Conservation (phyloP, 2,797 vertebrate genomes). For the Champsocephalus esox region DNA sequence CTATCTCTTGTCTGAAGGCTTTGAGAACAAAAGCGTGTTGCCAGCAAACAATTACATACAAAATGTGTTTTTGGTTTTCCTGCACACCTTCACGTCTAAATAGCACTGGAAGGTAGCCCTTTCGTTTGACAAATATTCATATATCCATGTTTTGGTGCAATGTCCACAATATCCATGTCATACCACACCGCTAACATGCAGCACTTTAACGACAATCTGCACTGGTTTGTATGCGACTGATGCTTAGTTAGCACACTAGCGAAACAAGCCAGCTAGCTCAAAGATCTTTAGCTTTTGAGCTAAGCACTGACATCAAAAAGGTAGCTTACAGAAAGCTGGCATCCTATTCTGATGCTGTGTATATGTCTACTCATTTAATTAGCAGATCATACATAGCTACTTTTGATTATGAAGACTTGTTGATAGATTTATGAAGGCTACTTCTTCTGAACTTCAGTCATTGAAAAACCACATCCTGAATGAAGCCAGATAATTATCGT, state of each 20-base stretch:
- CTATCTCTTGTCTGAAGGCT: not conserved
- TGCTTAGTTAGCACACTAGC: not conserved
- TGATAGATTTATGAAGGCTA: not conserved
- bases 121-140: not conserved
- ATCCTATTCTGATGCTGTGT: not conserved
- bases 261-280: not conserved
- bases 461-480: conserved; percentile 24
- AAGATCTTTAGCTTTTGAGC: not conserved
- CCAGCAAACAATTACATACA: not conserved
- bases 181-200: not conserved
- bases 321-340: not conserved
- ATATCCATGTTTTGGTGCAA: not conserved
- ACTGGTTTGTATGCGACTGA: not conserved
- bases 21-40: not conserved
- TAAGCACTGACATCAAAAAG: conserved; percentile 5
- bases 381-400: not conserved
- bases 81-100: not conserved
- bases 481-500: not conserved
- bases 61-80: not conserved
- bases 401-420: conserved; percentile 17
- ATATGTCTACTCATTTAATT: not conserved
- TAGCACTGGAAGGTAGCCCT: not conserved
- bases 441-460: too few relatives aligned
- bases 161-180: not conserved
- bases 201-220: not conserved